phyloP scores from a whole-genome alignment of 2,888 invertebrate species.

The Strigamia maritima region DNA sequence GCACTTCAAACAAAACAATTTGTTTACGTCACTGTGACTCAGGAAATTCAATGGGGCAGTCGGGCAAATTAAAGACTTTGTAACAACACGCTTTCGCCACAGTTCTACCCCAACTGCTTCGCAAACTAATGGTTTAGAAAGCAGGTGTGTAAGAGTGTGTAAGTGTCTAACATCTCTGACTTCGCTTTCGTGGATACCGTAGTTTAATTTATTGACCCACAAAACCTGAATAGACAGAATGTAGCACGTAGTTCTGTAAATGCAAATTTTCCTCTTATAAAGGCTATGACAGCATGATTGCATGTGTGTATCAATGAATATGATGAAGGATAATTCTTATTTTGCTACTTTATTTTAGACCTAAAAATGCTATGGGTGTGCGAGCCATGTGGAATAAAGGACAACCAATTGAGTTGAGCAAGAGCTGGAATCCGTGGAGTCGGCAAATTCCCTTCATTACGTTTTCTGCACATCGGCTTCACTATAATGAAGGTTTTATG shows the following conservation, averaged over 20 bases:
- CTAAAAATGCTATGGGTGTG: conserved; percentile 69
- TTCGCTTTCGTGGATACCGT: no score
- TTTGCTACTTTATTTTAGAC: conserved; percentile 56
- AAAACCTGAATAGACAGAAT: no score
- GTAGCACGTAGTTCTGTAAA: no score
- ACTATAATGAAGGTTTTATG: conserved; percentile 63
- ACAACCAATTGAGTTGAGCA: conserved; percentile 60
- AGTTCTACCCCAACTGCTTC: not conserved
- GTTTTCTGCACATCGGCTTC: conserved; percentile 72
- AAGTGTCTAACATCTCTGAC: no score
- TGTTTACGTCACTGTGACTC: not conserved
- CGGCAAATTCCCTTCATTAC: conserved; percentile 74
- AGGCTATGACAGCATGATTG: no score
- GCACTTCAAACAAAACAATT: conserved; percentile 63
- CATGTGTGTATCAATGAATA: not conserved
- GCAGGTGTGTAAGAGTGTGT: conserved; percentile 1
- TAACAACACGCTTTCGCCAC: conserved; percentile 17
- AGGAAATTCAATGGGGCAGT: conserved; percentile 36
- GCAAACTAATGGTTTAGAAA: not conserved
- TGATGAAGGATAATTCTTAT: no score
- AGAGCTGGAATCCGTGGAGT: conserved; percentile 78
- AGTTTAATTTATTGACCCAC: no score
- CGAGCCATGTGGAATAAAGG: conserved; percentile 75
- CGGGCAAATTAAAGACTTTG: conserved; percentile 25
- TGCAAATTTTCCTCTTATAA: no score